These are phyloP conservation scores for Temnothorax ravouxi DNA, from an alignment of 2,888 invertebrate genomes.

Conservation along the genomic window DNA sequence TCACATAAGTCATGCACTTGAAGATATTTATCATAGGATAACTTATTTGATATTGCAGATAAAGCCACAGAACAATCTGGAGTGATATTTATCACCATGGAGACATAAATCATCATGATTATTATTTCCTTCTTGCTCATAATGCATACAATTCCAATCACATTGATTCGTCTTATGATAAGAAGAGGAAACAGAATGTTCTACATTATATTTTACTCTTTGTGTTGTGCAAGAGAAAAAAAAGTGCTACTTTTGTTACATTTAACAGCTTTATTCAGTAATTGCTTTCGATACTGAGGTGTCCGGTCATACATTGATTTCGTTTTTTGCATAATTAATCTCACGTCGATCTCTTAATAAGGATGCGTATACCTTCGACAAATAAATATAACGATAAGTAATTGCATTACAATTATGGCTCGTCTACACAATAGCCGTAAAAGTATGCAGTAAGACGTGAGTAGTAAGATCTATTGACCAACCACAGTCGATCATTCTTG, in stretches of 20 bases:
- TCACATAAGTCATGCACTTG: neutral
- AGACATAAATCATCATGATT: neutral
- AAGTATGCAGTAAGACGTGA: too few relatives aligned
- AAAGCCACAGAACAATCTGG: neutral
- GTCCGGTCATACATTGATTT: neutral
- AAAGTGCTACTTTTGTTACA: neutral
- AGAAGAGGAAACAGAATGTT: neutral
- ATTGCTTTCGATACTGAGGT: neutral
- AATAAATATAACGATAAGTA: too few relatives aligned
- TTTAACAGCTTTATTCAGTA: neutral
- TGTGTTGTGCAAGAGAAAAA: neutral
- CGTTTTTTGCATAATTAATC: neutral
- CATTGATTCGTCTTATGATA: neutral
- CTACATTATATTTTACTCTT: neutral
- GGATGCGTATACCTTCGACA: neutral
- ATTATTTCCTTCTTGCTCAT: neutral
- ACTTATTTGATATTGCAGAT: neutral
- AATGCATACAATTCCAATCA: neutral
- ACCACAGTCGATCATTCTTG: too few relatives aligned
- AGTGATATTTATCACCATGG: neutral
- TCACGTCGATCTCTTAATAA: neutral
- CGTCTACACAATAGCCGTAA: too few relatives aligned
- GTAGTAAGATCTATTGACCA: too few relatives aligned
- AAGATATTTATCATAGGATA: conserved; percentile 3
- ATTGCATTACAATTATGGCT: too few relatives aligned